Conservation (phyloP, 30 jellyfish, hydroid and myxozoan species). For the Aurelia aurita complex sp. Pacific region DNA sequence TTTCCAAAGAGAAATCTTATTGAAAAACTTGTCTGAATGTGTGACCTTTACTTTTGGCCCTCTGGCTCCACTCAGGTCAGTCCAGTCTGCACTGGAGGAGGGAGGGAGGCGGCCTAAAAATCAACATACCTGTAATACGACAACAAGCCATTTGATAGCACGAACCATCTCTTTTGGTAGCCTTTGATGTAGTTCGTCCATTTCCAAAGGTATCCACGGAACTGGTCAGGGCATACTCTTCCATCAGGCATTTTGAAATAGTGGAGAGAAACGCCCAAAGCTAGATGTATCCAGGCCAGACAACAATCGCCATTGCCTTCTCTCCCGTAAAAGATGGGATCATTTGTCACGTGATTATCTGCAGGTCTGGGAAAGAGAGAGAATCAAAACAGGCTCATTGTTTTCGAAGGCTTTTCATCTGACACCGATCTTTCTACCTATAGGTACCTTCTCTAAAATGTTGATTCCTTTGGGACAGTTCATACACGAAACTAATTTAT, state of each 20-base stretch:
- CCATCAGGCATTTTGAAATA: slow-evolving; percentile 83
- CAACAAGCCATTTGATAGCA: slow-evolving; percentile 82
- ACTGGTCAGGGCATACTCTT: slow-evolving; percentile 89
- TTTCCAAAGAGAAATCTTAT: too few species aligned
- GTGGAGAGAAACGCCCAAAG: slow-evolving; percentile 25
- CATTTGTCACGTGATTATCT: slow-evolving; percentile 10
- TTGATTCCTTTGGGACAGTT: too few species aligned
- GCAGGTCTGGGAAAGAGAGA: slow-evolving; percentile 50
- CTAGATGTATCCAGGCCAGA: slow-evolving; percentile 22
- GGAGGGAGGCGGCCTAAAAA: neutral
- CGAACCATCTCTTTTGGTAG: slow-evolving; percentile 95
- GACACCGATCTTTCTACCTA: too few species aligned
- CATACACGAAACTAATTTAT: too few species aligned
- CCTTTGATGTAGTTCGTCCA: slow-evolving; percentile 97
- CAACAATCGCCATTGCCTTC: slow-evolving; percentile 15
- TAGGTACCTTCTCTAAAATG: too few species aligned
- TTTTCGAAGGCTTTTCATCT: too few species aligned
- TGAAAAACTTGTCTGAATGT: too few species aligned
- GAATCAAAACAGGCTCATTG: too few species aligned
- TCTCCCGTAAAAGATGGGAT: slow-evolving; percentile 2
- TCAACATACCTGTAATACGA: slow-evolving; percentile 88
- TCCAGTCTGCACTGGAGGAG: too few species aligned
- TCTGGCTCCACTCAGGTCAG: too few species aligned
- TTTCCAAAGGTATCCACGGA: slow-evolving; percentile 90
- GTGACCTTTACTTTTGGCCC: too few species aligned